Conservation (phyloP, 2,797 vertebrate species). For the Smutsia gigantea region DNA sequence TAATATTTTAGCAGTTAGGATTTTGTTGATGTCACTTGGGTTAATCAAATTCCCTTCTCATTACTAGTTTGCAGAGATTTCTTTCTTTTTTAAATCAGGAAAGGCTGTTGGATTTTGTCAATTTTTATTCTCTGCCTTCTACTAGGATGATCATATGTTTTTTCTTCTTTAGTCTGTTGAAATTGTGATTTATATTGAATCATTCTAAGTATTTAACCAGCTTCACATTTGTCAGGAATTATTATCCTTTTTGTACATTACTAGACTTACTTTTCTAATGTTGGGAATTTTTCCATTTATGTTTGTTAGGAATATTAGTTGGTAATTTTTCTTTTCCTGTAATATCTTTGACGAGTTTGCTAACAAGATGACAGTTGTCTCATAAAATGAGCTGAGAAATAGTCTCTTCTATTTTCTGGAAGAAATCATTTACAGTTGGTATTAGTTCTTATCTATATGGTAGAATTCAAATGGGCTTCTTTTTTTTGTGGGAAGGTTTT, state of each 20-base stretch:
- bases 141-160: background rate
- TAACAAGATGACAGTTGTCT: background rate
- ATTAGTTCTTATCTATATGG: background rate
- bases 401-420: background rate
- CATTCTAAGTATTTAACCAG: background rate
- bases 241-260: background rate
- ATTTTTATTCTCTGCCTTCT: background rate
- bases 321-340: background rate
- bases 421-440: background rate
- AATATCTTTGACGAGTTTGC: background rate
- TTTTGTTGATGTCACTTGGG: background rate
- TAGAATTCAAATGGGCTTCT: background rate
- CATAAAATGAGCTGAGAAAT: background rate
- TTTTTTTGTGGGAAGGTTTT: background rate
- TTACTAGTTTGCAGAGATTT: background rate
- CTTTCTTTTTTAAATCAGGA: background rate
- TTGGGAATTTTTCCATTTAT: background rate
- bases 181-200: background rate
- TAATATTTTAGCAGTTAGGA: background rate
- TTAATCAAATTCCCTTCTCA: background rate
- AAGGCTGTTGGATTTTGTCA: background rate
- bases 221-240: background rate
- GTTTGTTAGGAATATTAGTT: background rate
- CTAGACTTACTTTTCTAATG: background rate
- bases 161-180: background rate